Evolutionary conservation across 1,140 invertebrate genomes (phyloP).

Genomic region (Pseudomyrmex concolor): DNA sequence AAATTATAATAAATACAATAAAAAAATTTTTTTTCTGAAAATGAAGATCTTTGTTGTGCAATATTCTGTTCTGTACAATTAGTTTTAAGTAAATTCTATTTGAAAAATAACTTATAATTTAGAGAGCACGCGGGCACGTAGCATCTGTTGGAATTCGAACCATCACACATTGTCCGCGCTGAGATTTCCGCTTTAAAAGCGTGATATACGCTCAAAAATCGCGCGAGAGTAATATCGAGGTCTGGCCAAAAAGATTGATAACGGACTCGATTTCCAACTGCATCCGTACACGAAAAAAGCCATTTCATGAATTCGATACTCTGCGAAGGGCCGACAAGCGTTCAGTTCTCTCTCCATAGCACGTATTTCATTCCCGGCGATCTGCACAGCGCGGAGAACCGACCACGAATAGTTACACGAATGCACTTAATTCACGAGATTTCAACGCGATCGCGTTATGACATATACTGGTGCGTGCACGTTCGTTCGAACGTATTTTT

Average conservation of each 20-base stretch:
- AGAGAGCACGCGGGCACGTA: too few species aligned
- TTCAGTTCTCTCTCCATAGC: neutral
- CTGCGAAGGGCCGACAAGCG: conserved; percentile 15
- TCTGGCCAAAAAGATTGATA: conserved; percentile 47
- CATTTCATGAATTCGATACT: conserved; percentile 71
- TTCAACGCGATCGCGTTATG: conserved; percentile 12
- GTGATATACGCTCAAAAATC: conserved; percentile 73
- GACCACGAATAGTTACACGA: conserved; percentile 21
- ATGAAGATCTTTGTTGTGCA: too few species aligned
- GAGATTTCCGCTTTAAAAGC: conserved; percentile 68
- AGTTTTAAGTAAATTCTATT: neutral
- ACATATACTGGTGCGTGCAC: neutral
- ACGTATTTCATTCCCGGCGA: conserved; percentile 49
- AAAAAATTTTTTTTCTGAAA: too few species aligned
- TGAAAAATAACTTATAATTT: neutral
- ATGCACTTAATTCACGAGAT: conserved; percentile 35
- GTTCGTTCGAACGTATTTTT: neutral
- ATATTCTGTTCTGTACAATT: neutral
- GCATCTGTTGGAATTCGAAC: too few species aligned
- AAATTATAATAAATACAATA: too few species aligned
- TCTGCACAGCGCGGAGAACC: neutral
- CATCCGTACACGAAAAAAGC: conserved; percentile 74
- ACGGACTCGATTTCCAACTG: conserved; percentile 55
- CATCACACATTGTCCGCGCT: too few species aligned
- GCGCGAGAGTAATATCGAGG: conserved; percentile 69